These are phyloP conservation scores for Cryptocephalus moraei DNA, from an alignment of 2,888 invertebrate genomes.

Conservation along the genomic window DNA sequence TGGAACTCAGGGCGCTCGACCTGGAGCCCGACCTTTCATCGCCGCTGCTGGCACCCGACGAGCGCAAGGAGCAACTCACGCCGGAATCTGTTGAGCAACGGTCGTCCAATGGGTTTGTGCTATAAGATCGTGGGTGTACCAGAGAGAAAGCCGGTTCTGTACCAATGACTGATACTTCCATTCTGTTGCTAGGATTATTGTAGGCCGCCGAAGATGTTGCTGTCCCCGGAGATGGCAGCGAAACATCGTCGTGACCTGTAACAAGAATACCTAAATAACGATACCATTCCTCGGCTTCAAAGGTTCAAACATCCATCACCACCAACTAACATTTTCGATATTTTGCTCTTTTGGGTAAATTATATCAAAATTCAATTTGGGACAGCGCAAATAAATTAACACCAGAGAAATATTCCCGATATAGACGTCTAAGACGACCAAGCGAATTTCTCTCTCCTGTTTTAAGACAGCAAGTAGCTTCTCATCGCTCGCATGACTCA, in stretches of 20 bases:
- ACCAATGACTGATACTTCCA: conserved; percentile 27
- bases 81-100: conserved; percentile 38
- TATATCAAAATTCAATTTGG: no score
- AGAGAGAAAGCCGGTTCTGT: neutral
- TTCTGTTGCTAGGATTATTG: conserved; percentile 31
- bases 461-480: no score
- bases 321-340: no score
- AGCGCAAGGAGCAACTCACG: conserved; percentile 67
- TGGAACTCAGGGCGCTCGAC: conserved; percentile 62
- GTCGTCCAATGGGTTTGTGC: conserved; percentile 31
- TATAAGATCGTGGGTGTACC: neutral
- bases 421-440: no score
- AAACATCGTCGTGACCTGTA: conserved; percentile 37
- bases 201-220: conserved; percentile 13
- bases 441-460: no score
- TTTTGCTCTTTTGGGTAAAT: no score
- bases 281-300: no score
- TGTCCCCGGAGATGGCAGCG: conserved; percentile 32
- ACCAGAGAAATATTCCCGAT: no score
- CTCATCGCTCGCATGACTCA: no score
- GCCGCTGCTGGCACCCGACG: conserved; percentile 43
- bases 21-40: conserved; percentile 71
- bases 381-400: no score
- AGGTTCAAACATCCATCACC: no score
- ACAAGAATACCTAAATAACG: conserved; percentile 1